Percentiles rank a stretch among this genome's conserved stretches.
Evolutionary conservation across 1,140 invertebrate species (phyloP).

Genomic region (Tetramorium parvispinum): DNA sequence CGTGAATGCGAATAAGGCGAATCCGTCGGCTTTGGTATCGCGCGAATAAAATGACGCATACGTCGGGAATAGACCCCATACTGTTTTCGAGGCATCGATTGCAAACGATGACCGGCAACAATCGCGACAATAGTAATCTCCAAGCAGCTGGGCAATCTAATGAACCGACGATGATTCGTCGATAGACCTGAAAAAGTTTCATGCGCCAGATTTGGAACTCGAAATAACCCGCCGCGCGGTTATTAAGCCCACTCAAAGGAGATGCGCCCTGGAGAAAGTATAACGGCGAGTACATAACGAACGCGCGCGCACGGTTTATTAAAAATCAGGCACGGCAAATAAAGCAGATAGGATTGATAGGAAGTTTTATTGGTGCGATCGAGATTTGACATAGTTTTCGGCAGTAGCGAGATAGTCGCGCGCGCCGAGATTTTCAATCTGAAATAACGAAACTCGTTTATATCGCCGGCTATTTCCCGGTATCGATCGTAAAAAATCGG

Average conservation of each 20-base stretch:
- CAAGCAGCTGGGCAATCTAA: constrained; percentile 68
- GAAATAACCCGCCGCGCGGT: constrained; percentile 51
- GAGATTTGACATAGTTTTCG: constrained; percentile 47
- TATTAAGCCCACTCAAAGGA: constrained; percentile 56
- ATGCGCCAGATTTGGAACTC: constrained; percentile 38
- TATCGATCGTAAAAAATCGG: constrained; percentile 47
- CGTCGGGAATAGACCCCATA: constrained; percentile 61
- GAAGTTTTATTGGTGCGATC: constrained; percentile 5
- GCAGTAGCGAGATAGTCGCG: neutral
- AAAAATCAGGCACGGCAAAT: constrained; percentile 36
- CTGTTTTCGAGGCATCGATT: constrained; percentile 70
- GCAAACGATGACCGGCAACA: constrained; percentile 74
- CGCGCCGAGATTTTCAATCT: constrained; percentile 37
- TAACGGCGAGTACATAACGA: constrained; percentile 29
- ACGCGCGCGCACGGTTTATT: constrained; percentile 19
- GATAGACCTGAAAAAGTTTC: constrained; percentile 55
- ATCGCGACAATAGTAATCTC: constrained; percentile 70
- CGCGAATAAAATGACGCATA: constrained; percentile 60
- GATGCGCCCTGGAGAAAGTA: constrained; percentile 13
- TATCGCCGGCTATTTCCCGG: constrained; percentile 28
- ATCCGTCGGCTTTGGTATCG: constrained; percentile 39
- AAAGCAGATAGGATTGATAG: constrained; percentile 38
- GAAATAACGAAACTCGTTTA: constrained; percentile 49
- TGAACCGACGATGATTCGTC: constrained; percentile 73
- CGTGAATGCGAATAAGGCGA: constrained; percentile 52